Percentiles rank a stretch among this genome's conserved stretches.
Evolutionary conservation across 2,113 vertebrate species (phyloP).

Genomic region (Apeltes quadracus): DNA sequence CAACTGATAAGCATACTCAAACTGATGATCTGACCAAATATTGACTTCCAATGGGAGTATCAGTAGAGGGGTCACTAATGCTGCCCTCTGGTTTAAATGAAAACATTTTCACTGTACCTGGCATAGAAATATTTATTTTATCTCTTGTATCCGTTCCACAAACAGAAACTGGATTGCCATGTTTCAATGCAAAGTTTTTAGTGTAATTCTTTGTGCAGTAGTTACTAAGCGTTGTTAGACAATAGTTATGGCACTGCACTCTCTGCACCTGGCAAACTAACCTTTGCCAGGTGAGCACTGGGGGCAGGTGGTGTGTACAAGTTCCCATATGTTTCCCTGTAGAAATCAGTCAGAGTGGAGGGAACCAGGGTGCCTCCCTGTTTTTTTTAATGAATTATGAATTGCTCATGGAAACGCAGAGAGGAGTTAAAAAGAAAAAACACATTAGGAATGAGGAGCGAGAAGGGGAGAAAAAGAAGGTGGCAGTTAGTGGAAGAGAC

Average conservation of each 20-base stretch:
- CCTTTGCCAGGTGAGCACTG: slow-evolving; percentile 2
- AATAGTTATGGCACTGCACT: slow-evolving; percentile 15
- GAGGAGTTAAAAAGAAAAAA: slow-evolving; percentile 5
- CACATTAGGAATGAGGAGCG: slow-evolving; percentile 27
- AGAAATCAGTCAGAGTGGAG: slow-evolving; percentile 29
- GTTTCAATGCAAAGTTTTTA: slow-evolving; percentile 5
- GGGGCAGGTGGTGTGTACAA: not conserved
- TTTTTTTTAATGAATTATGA: slow-evolving; percentile 57
- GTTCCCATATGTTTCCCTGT: slow-evolving; percentile 6
- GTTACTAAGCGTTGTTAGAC: slow-evolving; percentile 7
- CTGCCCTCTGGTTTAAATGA: not conserved
- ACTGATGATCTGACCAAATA: not conserved
- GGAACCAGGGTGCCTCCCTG: not conserved
- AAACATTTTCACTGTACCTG: not conserved
- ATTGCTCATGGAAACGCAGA: slow-evolving; percentile 35
- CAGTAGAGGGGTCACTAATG: not conserved
- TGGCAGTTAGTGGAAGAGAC: slow-evolving; percentile 10
- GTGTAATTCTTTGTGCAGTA: slow-evolving; percentile 24
- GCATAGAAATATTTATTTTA: not conserved
- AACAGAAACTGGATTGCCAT: not conserved
- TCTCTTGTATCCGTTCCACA: not conserved
- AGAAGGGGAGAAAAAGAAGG: slow-evolving; percentile 2
- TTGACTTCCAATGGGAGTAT: not conserved
- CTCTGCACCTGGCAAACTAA: slow-evolving; percentile 12
- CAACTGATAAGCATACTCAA: not conserved